phyloP scores from a whole-genome alignment of 1,140 invertebrate genomes.

The Heliothis virescens region DNA sequence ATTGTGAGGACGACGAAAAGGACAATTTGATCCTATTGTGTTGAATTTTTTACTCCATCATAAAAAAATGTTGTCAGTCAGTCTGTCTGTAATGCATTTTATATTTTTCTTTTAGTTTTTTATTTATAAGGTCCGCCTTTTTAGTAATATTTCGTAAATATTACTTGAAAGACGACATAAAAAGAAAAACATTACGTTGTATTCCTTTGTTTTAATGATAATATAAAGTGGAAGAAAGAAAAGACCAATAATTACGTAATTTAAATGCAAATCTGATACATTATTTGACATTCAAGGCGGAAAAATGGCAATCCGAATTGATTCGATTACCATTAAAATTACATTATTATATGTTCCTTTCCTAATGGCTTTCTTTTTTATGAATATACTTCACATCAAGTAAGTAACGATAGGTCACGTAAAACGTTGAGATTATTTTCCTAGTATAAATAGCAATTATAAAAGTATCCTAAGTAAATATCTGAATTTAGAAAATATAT shows the following conservation, averaged over 20 bases:
- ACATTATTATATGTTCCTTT: neutral
- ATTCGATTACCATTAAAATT: conserved; percentile 30
- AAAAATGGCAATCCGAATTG: conserved; percentile 2
- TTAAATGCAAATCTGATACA: conserved; percentile 24
- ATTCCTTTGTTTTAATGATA: neutral
- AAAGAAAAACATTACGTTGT: neutral
- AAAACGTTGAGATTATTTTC: no score
- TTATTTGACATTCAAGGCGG: conserved; percentile 18
- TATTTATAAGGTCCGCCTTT: no score
- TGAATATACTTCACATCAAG: neutral
- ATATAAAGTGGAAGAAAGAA: conserved; percentile 11
- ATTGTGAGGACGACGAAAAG: neutral
- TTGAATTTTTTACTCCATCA: conserved; percentile 20
- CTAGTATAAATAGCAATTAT: no score
- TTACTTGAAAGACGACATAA: no score
- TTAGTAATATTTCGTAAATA: no score
- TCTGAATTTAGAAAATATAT: no score
- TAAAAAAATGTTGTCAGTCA: neutral
- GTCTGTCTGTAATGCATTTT: neutral
- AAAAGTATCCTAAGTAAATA: no score
- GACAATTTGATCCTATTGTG: conserved; percentile 24
- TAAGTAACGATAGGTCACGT: no score
- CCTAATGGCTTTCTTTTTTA: neutral
- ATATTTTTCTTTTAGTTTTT: neutral
- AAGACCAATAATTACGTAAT: conserved; percentile 11